Evolutionary conservation across 2,888 invertebrate genomes (phyloP), one percentile per base, ranked within the genome.

Genomic region (Pyrgus malvae): DNA sequence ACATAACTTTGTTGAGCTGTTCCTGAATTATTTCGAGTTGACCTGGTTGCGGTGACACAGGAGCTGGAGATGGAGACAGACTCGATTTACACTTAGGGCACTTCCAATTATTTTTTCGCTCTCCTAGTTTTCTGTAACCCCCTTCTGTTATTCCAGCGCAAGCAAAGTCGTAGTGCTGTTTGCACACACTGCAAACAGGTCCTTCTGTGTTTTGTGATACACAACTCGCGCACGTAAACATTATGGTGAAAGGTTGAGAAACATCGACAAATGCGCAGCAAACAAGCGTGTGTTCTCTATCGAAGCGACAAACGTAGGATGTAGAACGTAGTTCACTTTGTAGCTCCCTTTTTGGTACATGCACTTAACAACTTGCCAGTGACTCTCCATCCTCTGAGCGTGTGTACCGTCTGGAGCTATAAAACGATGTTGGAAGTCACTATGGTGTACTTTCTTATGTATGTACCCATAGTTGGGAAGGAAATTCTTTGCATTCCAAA

Each of bases 201-300:
- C 62, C 60, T 3, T 64, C 61, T 2, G 56, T 55, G 23, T 57
- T 45, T 35, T 58, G 9, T 11, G 23, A 9, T 14, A 48, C 46
- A 19, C 64, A 64, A 27, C 58, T 56, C 3, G 57, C 57, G 19
- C 64, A 62, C 5, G 33, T 48, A 23, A 60, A 54, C 61, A 61
- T 62, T 14, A 6, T 38, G 38, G 12, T 6, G 23, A 23, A 23
- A 23, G 23, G 3, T 23, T 23, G 23, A 23, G 23, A 23, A 23
- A 3, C 23, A 6, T 23, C 3, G 23, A 6, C 6, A 4, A 23
- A 6, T 14, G 1, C 14, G 21, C 41, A 31, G 42, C 41, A 31
- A 51, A 41, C 33, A 25, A 51, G 16, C 50, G 48, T n/a, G n/a
- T n/a, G n/a, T n/a, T n/a, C n/a, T n/a, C n/a, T n/a, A n/a, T n/a